Evolutionary conservation across 1,140 invertebrate genomes (phyloP), one percentile per base, ranked within the genome.

Genomic region (Drosophila repleta): DNA sequence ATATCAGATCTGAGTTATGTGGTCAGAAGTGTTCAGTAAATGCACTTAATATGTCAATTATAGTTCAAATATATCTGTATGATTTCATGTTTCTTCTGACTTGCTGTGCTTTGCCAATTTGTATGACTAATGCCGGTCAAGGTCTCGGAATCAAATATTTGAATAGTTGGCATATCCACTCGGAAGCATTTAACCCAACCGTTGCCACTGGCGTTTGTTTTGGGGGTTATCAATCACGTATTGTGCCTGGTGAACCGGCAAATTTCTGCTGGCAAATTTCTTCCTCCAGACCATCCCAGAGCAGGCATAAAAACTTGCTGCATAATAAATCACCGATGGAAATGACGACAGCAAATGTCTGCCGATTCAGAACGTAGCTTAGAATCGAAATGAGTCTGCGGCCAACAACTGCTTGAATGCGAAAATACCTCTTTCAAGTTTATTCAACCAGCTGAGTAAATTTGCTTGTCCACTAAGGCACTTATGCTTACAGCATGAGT

Each of bases 271-370:
- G 53, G 58, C 61, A 35, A 60, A 49, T 45, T 62, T 56, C 18
- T 8, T n/a, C 32, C 32, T 24, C 11, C 35, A 20, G 26, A 48
- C 46, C 29, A 48, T 24, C 45, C 37, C 39, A 43, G n/a, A 52
- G 11, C 55, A 61, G 29, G 39, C 21, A 56, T 52, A 73, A 65
- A 76, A 82, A 79, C 64, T 68, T 82, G 61, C 62, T 68, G 67
- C 66, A 79, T 85, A 88, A 87, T 87, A 88, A 87, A 87, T 87
- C 82, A 87, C 67, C 63, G 48, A 77, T 65, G 74, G 60, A 77
- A 72, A 66, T 77, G 76, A 83, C 80, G 72, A 79, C 72, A 78
- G 49, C 64, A 43, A 64, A 49, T 76, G 70, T 76, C 67, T 73
- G 76, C 56, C 48, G 43, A 74, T 70, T 51, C 66, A 62, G 53